phyloP scores from a whole-genome alignment of 2,113 vertebrate genomes.

The Apteryx owenii region DNA sequence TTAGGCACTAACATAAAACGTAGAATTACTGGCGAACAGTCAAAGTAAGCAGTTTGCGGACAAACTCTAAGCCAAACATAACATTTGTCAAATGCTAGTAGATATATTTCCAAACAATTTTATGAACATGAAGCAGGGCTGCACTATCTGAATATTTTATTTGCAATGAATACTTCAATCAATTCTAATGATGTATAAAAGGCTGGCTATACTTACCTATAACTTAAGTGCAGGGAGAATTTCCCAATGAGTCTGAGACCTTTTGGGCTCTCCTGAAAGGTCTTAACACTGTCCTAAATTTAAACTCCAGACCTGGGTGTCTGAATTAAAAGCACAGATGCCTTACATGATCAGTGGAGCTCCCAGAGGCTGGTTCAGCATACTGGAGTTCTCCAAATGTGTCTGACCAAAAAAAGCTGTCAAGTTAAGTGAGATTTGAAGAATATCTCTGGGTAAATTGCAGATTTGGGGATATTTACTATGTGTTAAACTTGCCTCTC shows the following conservation, averaged over 20 bases:
- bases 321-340: background rate
- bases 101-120: background rate
- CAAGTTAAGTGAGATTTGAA: background rate
- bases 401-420: background rate
- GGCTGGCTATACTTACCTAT: background rate
- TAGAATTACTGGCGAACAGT: background rate
- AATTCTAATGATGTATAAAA: background rate
- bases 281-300: background rate
- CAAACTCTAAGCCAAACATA: background rate
- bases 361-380: background rate
- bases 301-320: background rate
- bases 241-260: background rate
- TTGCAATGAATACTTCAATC: background rate
- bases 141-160: background rate
- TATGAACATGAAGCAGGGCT: background rate
- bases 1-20: background rate
- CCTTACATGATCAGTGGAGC: background rate
- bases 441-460: slow-evolving; percentile 10
- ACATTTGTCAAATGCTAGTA: background rate
- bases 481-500: slow-evolving; percentile 27
- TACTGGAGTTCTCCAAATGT: background rate
- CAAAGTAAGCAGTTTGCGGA: background rate
- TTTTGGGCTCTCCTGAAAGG: background rate
- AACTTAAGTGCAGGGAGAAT: background rate
- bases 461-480: background rate